A percentile compares a stretch with the other conserved stretches of the same genome.
phyloP scores from a whole-genome alignment of 2,113 vertebrate genomes.

The Percopsis transmontana region DNA sequence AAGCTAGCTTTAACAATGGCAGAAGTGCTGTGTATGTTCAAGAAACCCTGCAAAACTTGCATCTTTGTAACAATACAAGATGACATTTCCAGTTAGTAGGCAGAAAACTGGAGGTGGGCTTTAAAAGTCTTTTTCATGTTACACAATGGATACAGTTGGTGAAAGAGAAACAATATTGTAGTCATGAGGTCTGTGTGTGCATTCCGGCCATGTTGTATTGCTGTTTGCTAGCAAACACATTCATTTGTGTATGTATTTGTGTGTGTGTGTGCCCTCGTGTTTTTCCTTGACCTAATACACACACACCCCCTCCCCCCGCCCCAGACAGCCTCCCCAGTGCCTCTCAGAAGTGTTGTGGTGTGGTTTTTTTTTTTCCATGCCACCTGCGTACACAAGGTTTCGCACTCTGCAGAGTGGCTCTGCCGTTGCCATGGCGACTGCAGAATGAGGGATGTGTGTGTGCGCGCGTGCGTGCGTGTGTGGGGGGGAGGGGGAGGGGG shows the following conservation, averaged over 20 bases:
- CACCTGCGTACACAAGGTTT: slow-evolving; percentile 24
- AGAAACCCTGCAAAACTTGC: no score
- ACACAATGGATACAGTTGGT: no score
- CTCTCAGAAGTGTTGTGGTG: background rate
- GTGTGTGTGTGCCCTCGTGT: background rate
- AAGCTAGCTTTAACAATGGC: background rate
- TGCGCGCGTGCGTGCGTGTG: slow-evolving; percentile 14
- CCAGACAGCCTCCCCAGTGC: no score
- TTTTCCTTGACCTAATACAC: slow-evolving; percentile 1
- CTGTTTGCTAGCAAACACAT: background rate
- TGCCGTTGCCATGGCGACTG: slow-evolving; percentile 55
- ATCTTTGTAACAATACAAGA: no score
- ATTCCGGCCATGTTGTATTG: no score
- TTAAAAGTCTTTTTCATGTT: no score
- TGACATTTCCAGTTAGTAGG: no score
- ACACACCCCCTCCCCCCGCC: background rate
- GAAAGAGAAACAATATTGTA: no score
- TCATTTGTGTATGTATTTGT: background rate
- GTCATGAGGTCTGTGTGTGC: no score
- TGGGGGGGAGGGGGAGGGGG: slow-evolving; percentile 6
- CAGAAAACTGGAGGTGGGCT: no score
- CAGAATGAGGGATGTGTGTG: background rate
- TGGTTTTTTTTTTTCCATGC: slow-evolving; percentile 15
- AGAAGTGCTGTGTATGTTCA: background rate
- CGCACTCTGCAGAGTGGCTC: slow-evolving; percentile 34